phyloP scores from a whole-genome alignment of 2,888 invertebrate genomes.

The Platynereis dumerilii region DNA sequence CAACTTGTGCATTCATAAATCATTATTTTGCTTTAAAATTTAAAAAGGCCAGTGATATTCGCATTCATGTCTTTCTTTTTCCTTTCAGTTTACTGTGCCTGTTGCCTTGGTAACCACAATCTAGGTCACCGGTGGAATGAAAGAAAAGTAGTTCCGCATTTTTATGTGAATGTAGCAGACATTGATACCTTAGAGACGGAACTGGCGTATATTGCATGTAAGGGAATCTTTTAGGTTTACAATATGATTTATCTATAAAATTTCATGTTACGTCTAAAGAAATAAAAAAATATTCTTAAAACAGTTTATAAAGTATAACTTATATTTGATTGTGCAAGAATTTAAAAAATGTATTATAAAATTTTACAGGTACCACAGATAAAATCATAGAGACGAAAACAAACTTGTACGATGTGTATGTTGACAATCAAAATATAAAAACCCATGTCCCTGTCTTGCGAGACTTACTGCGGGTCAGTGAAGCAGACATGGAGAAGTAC shows the following conservation, averaged over 20 bases:
- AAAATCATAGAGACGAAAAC: slow-evolving; percentile 64
- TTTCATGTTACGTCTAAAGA: too few species aligned
- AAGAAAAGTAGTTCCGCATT: slow-evolving; percentile 55
- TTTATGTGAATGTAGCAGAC: slow-evolving; percentile 65
- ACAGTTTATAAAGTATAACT: too few species aligned
- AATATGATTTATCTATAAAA: too few species aligned
- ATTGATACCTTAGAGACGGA: slow-evolving; percentile 62
- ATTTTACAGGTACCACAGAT: slow-evolving; percentile 62
- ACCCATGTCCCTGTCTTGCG: slow-evolving; percentile 53
- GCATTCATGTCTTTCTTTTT: slow-evolving; percentile 7
- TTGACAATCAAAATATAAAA: slow-evolving; percentile 61
- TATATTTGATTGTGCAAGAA: neutral
- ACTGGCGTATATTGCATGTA: slow-evolving; percentile 63
- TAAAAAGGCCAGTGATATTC: too few species aligned
- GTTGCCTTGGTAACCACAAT: slow-evolving; percentile 60
- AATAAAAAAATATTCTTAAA: too few species aligned
- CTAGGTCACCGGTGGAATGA: slow-evolving; percentile 47
- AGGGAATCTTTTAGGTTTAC: too few species aligned
- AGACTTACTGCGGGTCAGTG: slow-evolving; percentile 58
- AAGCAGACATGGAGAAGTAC: slow-evolving; percentile 60
- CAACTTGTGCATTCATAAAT: too few species aligned
- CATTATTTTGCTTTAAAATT: too few species aligned
- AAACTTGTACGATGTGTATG: slow-evolving; percentile 62
- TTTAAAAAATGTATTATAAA: neutral
- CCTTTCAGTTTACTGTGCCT: slow-evolving; percentile 62